phyloP scores from a whole-genome alignment of 1,140 invertebrate genomes.

The Marisa cornuarietis region DNA sequence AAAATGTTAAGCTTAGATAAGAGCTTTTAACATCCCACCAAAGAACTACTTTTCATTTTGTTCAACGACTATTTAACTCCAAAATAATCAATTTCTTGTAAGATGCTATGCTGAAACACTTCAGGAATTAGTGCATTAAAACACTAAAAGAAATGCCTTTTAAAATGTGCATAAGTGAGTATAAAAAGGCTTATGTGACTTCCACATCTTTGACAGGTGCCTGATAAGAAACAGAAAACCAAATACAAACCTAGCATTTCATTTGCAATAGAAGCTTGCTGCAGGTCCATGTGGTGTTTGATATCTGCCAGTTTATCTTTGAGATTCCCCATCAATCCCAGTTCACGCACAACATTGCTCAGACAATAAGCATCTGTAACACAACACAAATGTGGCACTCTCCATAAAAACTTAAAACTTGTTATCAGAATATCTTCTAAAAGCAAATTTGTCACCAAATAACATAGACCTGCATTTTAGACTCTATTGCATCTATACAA shows the following conservation, averaged over 20 bases:
- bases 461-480: too few species aligned
- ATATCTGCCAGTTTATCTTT: slow-evolving; percentile 36
- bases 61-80: too few species aligned
- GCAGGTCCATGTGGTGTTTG: slow-evolving; percentile 37
- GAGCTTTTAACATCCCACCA: too few species aligned
- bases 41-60: too few species aligned
- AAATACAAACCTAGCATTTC: slow-evolving; percentile 42
- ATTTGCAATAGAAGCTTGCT: slow-evolving; percentile 34
- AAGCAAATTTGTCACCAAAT: too few species aligned
- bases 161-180: neutral
- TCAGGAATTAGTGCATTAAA: neutral
- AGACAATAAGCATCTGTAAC: slow-evolving; percentile 34
- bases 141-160: neutral
- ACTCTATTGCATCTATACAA: too few species aligned
- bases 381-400: slow-evolving; percentile 11
- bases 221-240: neutral
- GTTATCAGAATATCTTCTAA: too few species aligned
- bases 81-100: too few species aligned
- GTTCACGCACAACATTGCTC: slow-evolving; percentile 37
- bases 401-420: too few species aligned
- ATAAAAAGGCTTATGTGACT: neutral
- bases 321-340: slow-evolving; percentile 38
- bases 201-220: too few species aligned
- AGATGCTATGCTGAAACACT: too few species aligned
- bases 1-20: too few species aligned